Evolutionary conservation across 2,113 vertebrate genomes (phyloP).

Genomic region (Leucosticte australis): DNA sequence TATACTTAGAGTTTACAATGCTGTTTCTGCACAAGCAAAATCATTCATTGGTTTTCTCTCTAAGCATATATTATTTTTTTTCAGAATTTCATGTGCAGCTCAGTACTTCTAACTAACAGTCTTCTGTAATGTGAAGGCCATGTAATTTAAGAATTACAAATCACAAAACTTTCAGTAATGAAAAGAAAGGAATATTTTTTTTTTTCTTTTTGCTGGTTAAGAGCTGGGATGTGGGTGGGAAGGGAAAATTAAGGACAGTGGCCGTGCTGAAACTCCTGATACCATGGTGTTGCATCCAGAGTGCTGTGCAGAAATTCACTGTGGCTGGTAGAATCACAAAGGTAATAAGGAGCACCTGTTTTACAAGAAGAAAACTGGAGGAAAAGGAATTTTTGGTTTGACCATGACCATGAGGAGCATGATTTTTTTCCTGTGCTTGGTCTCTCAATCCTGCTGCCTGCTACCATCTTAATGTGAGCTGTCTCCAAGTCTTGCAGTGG

Average conservation of each 20-base stretch:
- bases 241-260: background rate
- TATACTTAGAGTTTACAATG: background rate
- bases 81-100: background rate
- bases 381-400: background rate
- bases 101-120: background rate
- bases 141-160: background rate
- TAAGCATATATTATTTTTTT: background rate
- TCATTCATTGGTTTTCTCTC: background rate
- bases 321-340: rapidly evolving
- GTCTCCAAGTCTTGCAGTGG: background rate
- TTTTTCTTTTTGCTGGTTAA: background rate
- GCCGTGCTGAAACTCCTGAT: background rate
- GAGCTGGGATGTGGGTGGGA: background rate
- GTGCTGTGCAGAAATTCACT: background rate
- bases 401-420: rapidly evolving
- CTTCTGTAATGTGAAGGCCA: background rate
- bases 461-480: background rate
- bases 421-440: background rate
- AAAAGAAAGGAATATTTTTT: rapidly evolving
- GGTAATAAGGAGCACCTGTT: rapidly evolving
- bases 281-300: background rate
- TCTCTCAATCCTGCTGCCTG: rapidly evolving
- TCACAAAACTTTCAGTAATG: background rate
- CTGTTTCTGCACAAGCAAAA: background rate
- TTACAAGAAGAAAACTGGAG: background rate